These are phyloP conservation scores for Gadopsis marmoratus DNA, from an alignment of 2,797 vertebrate genomes.

Conservation along the genomic window DNA sequence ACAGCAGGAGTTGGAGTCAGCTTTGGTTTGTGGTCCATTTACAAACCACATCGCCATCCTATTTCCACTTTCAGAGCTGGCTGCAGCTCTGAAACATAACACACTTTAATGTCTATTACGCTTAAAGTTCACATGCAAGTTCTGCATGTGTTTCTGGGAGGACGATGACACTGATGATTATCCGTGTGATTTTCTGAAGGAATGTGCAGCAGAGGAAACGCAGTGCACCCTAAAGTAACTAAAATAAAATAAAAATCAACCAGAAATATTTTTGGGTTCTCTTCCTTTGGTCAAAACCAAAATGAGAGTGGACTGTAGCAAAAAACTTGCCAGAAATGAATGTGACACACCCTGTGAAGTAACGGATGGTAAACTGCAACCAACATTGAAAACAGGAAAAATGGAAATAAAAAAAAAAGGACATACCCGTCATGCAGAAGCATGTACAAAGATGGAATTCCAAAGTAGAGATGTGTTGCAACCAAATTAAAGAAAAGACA, in stretches of 20 bases:
- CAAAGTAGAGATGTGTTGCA: constrained; percentile 13
- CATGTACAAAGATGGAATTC: constrained; percentile 13
- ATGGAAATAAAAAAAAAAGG: background rate
- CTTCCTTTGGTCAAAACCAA: constrained; percentile 63
- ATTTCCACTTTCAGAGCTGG: constrained; percentile 39
- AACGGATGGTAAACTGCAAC: constrained; percentile 37
- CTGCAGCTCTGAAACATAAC: constrained; percentile 26
- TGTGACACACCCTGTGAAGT: constrained; percentile 54
- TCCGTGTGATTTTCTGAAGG: constrained; percentile 7
- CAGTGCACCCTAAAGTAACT: constrained; percentile 22
- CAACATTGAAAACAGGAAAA: constrained; percentile 30
- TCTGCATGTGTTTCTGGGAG: constrained; percentile 18
- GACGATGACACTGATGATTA: constrained; percentile 9
- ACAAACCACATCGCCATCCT: constrained; percentile 49
- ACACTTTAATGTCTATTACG: constrained; percentile 37
- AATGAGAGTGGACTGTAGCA: constrained; percentile 60
- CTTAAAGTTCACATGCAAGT: constrained; percentile 15
- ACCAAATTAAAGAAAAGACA: constrained; percentile 22
- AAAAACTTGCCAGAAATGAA: constrained; percentile 48
- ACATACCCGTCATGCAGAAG: constrained; percentile 26
- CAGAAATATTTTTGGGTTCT: constrained; percentile 52
- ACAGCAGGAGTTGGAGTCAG: constrained; percentile 36
- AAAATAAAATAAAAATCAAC: constrained; percentile 51
- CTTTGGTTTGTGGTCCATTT: constrained; percentile 59
- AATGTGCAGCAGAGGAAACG: constrained; percentile 40